Percentiles rank a stretch among this genome's conserved stretches.
Conservation (phyloP, 2,797 vertebrate genomes). For the Acridotheres tristis region DNA sequence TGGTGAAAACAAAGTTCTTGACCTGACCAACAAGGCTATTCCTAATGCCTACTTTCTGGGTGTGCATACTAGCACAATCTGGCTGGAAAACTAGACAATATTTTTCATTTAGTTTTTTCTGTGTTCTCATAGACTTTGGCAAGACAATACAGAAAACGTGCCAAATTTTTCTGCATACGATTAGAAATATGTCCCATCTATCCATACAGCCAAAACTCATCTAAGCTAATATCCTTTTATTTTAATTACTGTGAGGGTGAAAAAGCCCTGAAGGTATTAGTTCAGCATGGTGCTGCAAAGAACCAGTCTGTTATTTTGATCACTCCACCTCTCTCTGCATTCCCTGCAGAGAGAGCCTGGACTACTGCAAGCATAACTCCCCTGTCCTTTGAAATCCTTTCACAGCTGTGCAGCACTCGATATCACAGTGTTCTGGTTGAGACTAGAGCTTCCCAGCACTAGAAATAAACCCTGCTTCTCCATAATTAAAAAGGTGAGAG, state of each 20-base stretch:
- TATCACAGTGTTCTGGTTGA: neutral
- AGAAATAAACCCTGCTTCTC: neutral
- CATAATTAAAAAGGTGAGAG: neutral
- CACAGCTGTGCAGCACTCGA: fast-evolving
- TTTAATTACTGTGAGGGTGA: conserved; percentile 22
- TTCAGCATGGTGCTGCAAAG: conserved; percentile 9
- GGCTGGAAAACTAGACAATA: neutral
- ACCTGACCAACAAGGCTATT: neutral
- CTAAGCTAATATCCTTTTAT: neutral
- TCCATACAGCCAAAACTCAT: neutral
- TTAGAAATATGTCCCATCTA: neutral
- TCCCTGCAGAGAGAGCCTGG: neutral
- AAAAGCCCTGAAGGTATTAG: neutral
- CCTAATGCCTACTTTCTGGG: neutral
- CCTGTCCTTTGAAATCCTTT: neutral
- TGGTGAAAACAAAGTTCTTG: neutral
- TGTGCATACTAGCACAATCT: neutral
- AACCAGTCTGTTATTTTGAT: neutral
- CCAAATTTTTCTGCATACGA: neutral
- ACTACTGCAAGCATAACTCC: neutral
- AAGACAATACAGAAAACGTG: neutral
- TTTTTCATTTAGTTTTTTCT: neutral
- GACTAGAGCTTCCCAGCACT: neutral
- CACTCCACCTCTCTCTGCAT: neutral
- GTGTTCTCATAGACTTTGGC: neutral